phyloP scores from a whole-genome alignment of 2,888 invertebrate species.

The Ophion costatus region DNA sequence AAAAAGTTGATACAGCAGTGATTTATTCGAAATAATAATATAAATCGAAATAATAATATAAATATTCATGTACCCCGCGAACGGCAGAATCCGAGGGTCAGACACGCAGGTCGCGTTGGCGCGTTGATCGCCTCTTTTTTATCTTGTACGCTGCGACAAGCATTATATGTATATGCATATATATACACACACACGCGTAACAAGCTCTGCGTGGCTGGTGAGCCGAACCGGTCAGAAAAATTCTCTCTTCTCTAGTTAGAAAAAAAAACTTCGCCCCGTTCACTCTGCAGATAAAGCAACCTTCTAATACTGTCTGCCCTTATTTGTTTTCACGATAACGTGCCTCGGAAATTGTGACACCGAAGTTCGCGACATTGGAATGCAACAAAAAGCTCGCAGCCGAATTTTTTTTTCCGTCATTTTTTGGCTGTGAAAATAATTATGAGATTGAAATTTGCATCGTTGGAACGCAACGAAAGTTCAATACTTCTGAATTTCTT shows the following conservation, averaged over 20 bases:
- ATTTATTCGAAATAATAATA: background rate
- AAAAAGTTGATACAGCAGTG: background rate
- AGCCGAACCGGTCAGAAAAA: constrained; percentile 7
- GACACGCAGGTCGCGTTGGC: background rate
- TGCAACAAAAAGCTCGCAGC: too few relatives aligned
- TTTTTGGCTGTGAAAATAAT: too few relatives aligned
- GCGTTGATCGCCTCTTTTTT: background rate
- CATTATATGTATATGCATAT: background rate
- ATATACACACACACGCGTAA: background rate
- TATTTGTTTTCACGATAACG: constrained; percentile 6
- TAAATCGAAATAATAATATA: background rate
- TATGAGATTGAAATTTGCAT: too few relatives aligned
- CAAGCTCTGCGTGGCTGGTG: background rate
- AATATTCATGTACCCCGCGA: background rate
- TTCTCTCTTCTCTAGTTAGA: background rate
- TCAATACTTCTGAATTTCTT: too few relatives aligned
- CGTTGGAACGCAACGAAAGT: too few relatives aligned
- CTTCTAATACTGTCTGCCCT: background rate
- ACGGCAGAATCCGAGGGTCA: constrained; percentile 6
- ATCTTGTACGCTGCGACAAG: background rate
- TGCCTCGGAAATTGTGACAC: background rate
- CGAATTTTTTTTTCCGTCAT: too few relatives aligned
- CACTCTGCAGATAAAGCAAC: background rate
- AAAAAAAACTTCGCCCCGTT: constrained; percentile 10
- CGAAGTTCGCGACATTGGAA: too few relatives aligned